Base-by-base conservation (phyloP, 1,140 invertebrate species). In the Aricia agestis region DNA sequence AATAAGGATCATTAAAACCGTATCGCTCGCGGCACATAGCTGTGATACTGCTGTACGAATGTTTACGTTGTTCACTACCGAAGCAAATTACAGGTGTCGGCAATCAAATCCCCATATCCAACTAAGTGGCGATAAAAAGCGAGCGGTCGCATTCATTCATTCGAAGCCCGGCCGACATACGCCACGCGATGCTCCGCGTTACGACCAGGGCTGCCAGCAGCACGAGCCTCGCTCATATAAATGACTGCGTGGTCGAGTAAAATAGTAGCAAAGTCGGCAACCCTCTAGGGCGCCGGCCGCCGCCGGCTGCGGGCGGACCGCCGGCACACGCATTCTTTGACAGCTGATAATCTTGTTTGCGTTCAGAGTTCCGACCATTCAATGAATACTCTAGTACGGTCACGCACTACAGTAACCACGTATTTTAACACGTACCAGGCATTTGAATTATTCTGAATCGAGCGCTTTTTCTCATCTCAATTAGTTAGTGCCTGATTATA, bases 71-170 rank as follows among this genome's bases (percentile, higher is more conserved):
- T 6, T 36, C 36, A 72, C 17, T 74, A 74, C 74, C 74, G 72
- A 74, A 69, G 71, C 66, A 75, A 77, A 77, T 77, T 77, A 86
- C 83, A 85, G 81, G 83, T 86, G 82, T 82, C 78, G 76, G 79
- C 74, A 80, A 79, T 76, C 79, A 79, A 83, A 80, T 76, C 78
- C 79, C 78, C 78, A 73, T 77, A 80, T 85, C 78, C 77, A 78
- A 79, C 81, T 78, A 79, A 82, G 82, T 78, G 78, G 77, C 81
- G 84, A 86, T 86, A 89, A 89, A 89, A 89, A 85, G 84, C 79
- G 79, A 81, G 79, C 83, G 76, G 75, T 76, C 77, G 78, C 76
- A 74, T 79, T 78, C 83, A 84, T 85, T 87, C 84, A 87, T 86
- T 73, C 72, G 66, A 31, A 66, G 70, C 68, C 69, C 68, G 73